Evolutionary conservation across 2,113 vertebrate genomes (phyloP), one percentile per base, ranked within the genome.

Genomic region (Ptilorrhoa leucosticta): DNA sequence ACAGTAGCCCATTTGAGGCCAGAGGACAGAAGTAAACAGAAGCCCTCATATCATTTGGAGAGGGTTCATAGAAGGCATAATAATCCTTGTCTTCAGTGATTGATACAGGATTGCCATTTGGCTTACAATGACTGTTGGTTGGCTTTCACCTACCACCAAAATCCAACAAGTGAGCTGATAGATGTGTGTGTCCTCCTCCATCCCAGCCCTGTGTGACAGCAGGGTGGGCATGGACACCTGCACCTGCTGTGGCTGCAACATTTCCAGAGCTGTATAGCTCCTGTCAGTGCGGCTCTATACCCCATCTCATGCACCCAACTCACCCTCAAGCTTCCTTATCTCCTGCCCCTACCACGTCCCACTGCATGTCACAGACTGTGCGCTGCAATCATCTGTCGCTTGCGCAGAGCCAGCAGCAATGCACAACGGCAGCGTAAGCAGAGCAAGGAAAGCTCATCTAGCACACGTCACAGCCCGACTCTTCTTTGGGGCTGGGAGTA

Each of bases 401-500:
- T 53, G 31, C 0, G 0, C 17, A 30, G 48, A 68, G 53, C 48
- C 0, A 0, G 50, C 50, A 80, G 78, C 54, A 54, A 39, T 6
- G 45, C 3, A 1, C 27, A 28, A n/a, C 4, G 28, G 24, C 22
- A 50, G 78, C 1, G 0, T 65, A 84, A 81, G 72, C 42, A 77
- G 72, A 4, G 10, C 21, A 47, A 88, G 47, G 78, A 85, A 86
- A 28, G 51, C 45, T 57, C 39, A 63, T 31, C 63, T 44, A 40
- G 39, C 6, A 44, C 12, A 47, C 1, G 0, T 81, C 87, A 90
- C 40, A 72, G 35, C 30, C 21, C 5, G 3, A 31, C 35, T 50
- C 42, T 54, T 93, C 66, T 48, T 60, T 18, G 31, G 35, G 51
- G 15, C 50, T 37, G 15, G 40, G 28, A 13, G 28, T 22, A 66